Conservation (phyloP, 2,113 vertebrate genomes). For the Ictalurus furcatus region DNA sequence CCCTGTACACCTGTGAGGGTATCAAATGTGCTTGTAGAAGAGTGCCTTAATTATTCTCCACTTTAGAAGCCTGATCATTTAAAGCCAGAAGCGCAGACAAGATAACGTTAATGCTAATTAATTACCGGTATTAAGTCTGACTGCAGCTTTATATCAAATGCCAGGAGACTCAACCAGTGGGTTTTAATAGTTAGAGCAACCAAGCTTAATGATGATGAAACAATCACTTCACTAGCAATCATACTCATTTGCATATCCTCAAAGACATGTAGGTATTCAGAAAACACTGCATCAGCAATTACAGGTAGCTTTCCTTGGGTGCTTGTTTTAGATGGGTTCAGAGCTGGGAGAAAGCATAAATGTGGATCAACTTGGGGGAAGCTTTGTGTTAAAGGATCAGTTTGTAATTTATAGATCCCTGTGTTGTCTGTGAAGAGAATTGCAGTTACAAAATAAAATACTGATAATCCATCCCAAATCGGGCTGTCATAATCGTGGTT, state of each 20-base stretch:
- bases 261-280: background rate
- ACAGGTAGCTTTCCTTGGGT: background rate
- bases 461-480: background rate
- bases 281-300: background rate
- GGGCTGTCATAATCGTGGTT: too few relatives aligned
- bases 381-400: background rate
- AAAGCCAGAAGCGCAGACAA: background rate
- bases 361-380: background rate
- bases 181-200: background rate
- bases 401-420: background rate
- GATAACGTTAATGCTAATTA: constrained; percentile 1
- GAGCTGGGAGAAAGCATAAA: background rate
- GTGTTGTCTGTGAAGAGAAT: background rate
- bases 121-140: background rate
- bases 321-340: constrained; percentile 9
- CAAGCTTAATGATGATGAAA: background rate
- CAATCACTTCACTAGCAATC: constrained; percentile 1
- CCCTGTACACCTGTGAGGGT: background rate
- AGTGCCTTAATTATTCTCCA: background rate
- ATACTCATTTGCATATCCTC: background rate
- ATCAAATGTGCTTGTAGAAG: background rate
- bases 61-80: background rate
- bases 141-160: constrained; percentile 12
- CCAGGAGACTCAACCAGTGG: background rate
- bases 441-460: background rate